Percentiles rank a stretch among this genome's conserved stretches.
Conservation (phyloP, 2,113 vertebrate genomes). For the Saguinus imperator region DNA sequence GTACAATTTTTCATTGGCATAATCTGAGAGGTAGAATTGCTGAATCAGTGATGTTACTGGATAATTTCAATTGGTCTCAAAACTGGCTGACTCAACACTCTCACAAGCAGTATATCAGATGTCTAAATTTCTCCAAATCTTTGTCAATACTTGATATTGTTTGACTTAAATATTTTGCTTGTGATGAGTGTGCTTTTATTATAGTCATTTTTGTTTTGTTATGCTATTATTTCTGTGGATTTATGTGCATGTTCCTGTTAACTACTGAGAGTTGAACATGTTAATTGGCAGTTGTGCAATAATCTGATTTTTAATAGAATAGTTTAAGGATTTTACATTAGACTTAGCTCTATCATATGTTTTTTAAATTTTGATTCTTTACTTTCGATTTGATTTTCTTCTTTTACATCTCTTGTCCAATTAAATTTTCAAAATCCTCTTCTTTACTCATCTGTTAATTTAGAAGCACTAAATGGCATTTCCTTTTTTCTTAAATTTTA, state of each 20-base stretch:
- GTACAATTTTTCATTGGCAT: background rate
- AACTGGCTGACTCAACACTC: background rate
- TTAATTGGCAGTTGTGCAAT: background rate
- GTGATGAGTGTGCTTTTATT: background rate
- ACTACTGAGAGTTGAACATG: background rate
- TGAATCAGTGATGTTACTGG: background rate
- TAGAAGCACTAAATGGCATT: background rate
- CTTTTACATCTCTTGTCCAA: background rate
- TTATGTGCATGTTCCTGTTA: background rate
- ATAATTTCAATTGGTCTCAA: background rate
- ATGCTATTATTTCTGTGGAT: background rate
- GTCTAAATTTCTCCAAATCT: background rate
- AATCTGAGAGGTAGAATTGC: background rate
- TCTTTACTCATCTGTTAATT: background rate
- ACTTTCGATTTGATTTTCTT: background rate
- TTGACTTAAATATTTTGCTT: background rate
- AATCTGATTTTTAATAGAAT: background rate
- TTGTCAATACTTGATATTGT: background rate
- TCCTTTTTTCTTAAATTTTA: slow-evolving; percentile 13
- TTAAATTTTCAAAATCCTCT: background rate
- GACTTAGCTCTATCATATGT: background rate
- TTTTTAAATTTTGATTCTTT: background rate
- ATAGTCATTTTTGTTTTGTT: background rate
- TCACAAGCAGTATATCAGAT: background rate
- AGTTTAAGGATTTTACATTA: background rate